Evolutionary conservation across 2,797 vertebrate species (phyloP).

Genomic region (Lepidocolaptes lacrymiger): DNA sequence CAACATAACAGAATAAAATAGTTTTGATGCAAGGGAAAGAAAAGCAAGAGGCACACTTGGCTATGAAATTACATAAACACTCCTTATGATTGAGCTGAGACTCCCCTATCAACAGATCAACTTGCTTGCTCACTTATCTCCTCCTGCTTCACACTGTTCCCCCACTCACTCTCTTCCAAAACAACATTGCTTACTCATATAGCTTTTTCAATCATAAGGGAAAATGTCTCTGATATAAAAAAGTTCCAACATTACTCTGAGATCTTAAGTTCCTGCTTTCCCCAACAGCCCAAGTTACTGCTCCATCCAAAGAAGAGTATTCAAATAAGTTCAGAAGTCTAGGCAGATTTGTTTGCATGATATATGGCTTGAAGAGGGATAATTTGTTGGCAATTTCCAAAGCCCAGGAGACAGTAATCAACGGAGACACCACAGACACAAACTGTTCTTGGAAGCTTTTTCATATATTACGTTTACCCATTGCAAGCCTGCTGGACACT

Average conservation of each 20-base stretch:
- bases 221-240: constrained; percentile 18
- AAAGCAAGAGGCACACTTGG: constrained; percentile 1
- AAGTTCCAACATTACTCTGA: not conserved
- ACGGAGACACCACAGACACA: not conserved
- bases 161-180: not conserved
- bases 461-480: not conserved
- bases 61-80: constrained; percentile 27
- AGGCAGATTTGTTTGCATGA: not conserved
- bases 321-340: not conserved
- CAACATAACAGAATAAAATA: not conserved
- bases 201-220: not conserved
- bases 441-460: not conserved
- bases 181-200: constrained; percentile 23
- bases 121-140: constrained; percentile 32
- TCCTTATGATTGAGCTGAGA: constrained; percentile 33
- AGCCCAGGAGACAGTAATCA: not conserved
- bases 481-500: not conserved
- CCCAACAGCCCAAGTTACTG: not conserved
- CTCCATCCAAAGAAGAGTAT: not conserved
- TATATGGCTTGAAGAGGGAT: not conserved
- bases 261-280: not conserved
- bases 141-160: not conserved
- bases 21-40: not conserved
- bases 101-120: constrained; percentile 25
- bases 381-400: not conserved